Base-by-base conservation (phyloP, 1,140 invertebrate species). In the Agrilus planipennis region DNA sequence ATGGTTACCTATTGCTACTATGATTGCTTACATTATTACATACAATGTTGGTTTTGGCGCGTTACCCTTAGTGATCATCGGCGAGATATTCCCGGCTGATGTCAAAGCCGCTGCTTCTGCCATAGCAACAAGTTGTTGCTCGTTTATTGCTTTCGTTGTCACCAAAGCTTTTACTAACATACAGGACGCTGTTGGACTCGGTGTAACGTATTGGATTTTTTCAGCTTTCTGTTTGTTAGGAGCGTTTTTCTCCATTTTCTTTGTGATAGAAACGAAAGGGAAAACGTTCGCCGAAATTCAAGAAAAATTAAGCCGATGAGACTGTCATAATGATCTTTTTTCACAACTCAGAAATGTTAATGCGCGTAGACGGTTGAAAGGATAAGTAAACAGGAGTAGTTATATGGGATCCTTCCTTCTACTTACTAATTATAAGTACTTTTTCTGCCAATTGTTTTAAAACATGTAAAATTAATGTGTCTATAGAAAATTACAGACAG, bases 121-220 rank as follows among this genome's bases (percentile, higher is more conserved):
- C 0, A 64, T 88, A 4, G 77, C 79, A 0, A 77, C 84, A 0
- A 74, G 74, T 32, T 70, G 76, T 31, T 87, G 81, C 52, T 92
- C 87, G 84, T 52, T 71, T 0, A 58, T 81, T 28, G 79, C 76
- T 1, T 92, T 91, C 58, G 43, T 90, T n/a, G 70, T 89, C 6
- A 89, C 85, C 1, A 77, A 79, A 46, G 77, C 71, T 49, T 89
- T 85, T 60, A 65, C 66, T 2, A 55, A 70, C 0, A 55, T 91
- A 1, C 58, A 66, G 0, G 46, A 62, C 0, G 61, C 63, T 0
- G 60, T 88, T 6, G 80, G 79, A 11, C 70, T 72, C 28, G 76
- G 81, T 48, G 71, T 69, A 3, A 75, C 76, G 1, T 91, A 87
- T 65, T 88, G 81, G 76, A 64, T 89, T 18, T 93, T 93, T 58